Conservation (phyloP, 2,888 invertebrate genomes). For the Erebia aethiops region DNA sequence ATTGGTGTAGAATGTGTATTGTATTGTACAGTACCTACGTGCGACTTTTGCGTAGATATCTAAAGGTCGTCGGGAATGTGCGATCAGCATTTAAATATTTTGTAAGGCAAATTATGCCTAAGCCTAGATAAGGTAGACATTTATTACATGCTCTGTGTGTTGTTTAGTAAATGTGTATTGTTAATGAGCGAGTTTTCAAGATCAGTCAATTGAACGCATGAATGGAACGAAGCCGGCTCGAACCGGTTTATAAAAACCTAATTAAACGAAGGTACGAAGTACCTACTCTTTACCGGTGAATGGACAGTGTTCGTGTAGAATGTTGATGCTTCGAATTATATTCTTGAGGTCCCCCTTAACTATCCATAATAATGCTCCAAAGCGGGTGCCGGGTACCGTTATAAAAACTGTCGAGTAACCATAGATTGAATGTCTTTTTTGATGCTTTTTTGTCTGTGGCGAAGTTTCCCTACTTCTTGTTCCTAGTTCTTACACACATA, state of each 20-base stretch:
- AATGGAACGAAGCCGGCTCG: constrained; percentile 15
- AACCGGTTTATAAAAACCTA: constrained; percentile 24
- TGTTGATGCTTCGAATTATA: neutral
- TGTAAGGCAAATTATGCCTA: neutral
- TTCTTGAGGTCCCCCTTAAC: neutral
- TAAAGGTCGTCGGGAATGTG: too few species aligned
- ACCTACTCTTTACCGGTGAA: constrained; percentile 5
- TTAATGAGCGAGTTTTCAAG: constrained; percentile 1
- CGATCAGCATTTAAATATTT: neutral
- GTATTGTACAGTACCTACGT: too few species aligned
- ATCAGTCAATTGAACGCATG: constrained; percentile 22
- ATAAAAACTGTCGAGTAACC: too few species aligned
- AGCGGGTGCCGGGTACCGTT: too few species aligned
- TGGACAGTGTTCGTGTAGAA: neutral
- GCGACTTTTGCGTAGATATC: too few species aligned
- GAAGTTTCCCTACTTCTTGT: too few species aligned
- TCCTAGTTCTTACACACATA: too few species aligned
- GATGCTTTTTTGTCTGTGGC: too few species aligned
- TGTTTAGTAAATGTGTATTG: neutral
- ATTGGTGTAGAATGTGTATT: too few species aligned
- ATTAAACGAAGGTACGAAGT: constrained; percentile 11
- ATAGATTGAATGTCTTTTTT: too few species aligned
- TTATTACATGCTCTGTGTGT: neutral
- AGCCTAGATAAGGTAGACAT: neutral
- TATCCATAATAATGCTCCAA: too few species aligned